Evolutionary conservation across 2,888 invertebrate genomes (phyloP).

Genomic region (Euphydryas editha): DNA sequence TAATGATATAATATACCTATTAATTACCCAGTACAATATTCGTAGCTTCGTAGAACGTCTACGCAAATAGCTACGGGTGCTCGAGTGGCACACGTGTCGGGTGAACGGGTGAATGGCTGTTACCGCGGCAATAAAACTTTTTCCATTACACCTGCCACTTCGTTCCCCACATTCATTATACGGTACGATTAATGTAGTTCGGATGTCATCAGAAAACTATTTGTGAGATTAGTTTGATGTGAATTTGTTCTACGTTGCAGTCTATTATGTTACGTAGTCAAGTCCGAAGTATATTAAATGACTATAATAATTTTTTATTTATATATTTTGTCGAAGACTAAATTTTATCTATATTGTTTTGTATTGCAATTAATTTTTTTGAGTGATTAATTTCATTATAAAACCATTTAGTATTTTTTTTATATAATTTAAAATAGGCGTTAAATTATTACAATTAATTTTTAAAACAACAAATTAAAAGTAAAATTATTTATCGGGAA

Average conservation of each 20-base stretch:
- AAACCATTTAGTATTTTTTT: too few relatives aligned
- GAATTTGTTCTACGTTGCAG: slow-evolving; percentile 1
- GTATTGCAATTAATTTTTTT: too few relatives aligned
- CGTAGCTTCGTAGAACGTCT: slow-evolving; percentile 35
- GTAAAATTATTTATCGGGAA: too few relatives aligned
- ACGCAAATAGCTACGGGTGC: slow-evolving; percentile 37
- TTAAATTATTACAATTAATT: too few relatives aligned
- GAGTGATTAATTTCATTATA: too few relatives aligned
- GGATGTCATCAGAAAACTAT: slow-evolving; percentile 21
- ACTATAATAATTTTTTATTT: too few relatives aligned
- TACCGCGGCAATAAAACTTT: slow-evolving; percentile 50
- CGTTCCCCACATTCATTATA: slow-evolving; percentile 31
- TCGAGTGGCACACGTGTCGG: slow-evolving; percentile 32
- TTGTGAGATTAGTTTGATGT: neutral
- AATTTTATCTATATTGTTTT: too few relatives aligned
- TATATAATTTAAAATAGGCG: too few relatives aligned
- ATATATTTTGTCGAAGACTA: too few relatives aligned
- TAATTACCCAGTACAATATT: slow-evolving; percentile 20
- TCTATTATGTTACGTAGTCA: too few relatives aligned
- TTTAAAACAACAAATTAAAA: too few relatives aligned
- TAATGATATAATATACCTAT: neutral
- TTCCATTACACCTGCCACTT: slow-evolving; percentile 52
- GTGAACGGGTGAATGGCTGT: slow-evolving; percentile 35
- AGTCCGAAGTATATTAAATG: too few relatives aligned
- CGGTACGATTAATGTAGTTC: slow-evolving; percentile 17